phyloP scores from a whole-genome alignment of 35 echinoderm and acorn worm genomes.

The Stichopus chloronotus region DNA sequence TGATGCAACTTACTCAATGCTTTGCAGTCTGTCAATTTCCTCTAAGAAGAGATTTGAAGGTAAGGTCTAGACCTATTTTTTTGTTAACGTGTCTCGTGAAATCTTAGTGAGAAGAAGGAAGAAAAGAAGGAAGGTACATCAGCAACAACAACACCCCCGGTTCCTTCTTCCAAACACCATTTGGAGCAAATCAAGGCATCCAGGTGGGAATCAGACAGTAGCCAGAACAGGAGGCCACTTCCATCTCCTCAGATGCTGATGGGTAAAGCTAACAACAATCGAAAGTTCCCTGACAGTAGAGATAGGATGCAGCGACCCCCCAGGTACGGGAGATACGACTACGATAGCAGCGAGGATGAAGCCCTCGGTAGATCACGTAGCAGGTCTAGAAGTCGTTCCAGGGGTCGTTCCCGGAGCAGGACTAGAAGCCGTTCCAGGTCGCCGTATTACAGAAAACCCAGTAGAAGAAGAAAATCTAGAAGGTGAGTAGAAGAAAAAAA shows the following conservation, averaged over 20 bases:
- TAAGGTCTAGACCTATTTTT: too few species aligned
- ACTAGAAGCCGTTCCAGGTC: constrained; percentile 64
- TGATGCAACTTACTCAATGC: too few species aligned
- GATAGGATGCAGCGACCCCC: background rate
- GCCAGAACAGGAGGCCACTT: background rate
- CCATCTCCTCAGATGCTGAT: background rate
- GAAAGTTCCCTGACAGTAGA: background rate
- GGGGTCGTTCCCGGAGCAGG: constrained; percentile 58
- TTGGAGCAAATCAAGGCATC: background rate
- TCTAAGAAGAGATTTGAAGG: too few species aligned
- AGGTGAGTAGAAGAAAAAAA: constrained; percentile 38
- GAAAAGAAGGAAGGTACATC: background rate
- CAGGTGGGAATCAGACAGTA: background rate
- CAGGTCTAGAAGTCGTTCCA: constrained; percentile 63
- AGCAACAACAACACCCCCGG: background rate
- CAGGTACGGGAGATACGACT: constrained; percentile 27
- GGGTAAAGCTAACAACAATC: background rate
- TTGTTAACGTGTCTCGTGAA: too few species aligned
- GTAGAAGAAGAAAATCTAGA: constrained; percentile 42
- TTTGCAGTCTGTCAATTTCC: too few species aligned
- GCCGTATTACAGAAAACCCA: constrained; percentile 47
- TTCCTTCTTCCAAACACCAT: background rate
- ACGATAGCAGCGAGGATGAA: constrained; percentile 49
- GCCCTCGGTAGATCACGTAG: constrained; percentile 4
- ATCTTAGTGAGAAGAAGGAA: too few species aligned